Percentiles rank a stretch among this genome's conserved stretches.
Conservation (phyloP, 53 echinoderm and acorn worm species). For the Stichopus horrens region DNA sequence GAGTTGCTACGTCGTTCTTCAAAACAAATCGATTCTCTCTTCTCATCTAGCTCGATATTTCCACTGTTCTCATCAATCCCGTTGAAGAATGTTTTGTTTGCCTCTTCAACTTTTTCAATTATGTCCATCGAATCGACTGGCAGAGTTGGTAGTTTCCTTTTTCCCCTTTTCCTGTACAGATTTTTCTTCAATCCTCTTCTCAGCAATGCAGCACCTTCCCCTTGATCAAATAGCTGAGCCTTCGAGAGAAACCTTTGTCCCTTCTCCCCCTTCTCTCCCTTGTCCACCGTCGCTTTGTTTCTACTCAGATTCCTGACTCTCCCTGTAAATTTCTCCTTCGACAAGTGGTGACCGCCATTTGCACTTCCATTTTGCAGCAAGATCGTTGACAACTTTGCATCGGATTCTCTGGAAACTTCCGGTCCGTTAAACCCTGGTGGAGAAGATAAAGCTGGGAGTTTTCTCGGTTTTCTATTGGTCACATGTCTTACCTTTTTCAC, state of each 20-base stretch:
- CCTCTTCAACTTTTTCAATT: conserved; percentile 14
- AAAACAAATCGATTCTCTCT: not conserved
- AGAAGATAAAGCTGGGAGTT: conserved; percentile 20
- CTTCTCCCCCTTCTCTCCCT: not conserved
- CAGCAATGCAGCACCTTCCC: not conserved
- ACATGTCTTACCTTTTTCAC: conserved; percentile 9
- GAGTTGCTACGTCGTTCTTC: not conserved
- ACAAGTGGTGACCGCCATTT: not conserved
- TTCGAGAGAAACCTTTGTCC: not conserved
- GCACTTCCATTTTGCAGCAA: not conserved
- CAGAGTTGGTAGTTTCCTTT: not conserved
- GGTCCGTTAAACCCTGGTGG: not conserved
- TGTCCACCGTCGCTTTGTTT: not conserved
- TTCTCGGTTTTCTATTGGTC: not conserved
- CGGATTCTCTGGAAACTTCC: not conserved
- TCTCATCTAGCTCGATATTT: not conserved
- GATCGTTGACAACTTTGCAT: not conserved
- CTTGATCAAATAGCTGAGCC: conserved; percentile 14
- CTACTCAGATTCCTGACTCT: not conserved
- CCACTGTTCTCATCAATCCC: not conserved
- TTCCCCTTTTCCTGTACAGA: not conserved
- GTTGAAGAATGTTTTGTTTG: not conserved
- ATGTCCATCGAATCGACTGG: conserved; percentile 8
- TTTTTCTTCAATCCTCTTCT: not conserved
- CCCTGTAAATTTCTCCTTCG: not conserved